Evolutionary conservation across 2,113 vertebrate genomes (phyloP), one percentile per base, ranked within the genome.

Genomic region (Rana temporaria): DNA sequence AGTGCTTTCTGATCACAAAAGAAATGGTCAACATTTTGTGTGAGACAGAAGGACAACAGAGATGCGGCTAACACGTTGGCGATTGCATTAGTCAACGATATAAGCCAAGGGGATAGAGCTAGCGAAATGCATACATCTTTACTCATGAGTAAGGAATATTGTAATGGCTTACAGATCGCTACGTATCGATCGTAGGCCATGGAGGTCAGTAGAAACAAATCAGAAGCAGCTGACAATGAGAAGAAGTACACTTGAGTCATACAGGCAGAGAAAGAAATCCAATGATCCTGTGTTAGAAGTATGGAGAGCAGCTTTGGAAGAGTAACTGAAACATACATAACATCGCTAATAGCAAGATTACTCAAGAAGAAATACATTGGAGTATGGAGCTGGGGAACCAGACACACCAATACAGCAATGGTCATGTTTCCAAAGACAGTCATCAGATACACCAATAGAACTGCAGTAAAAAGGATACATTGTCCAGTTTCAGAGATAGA

Each of bases 101-200:
- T 11, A 19, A 53, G 42, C 76, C 76, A 79, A 38, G 15, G 11
- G 19, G 2, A 12, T 1, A 12, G 4, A 22, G 56, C 56, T n/a
- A 79, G 1, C 12, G 65, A 4, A 8, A 12, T 12, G 56, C 52
- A 65, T 9, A 68, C 26, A 11, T 24, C 42, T 11, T 26, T 68
- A 22, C 11, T 79, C 42, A 79, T 52, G 6, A 53, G 19, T 16
- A 30, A 18, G 26, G 32, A 7, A 62, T 75, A 75, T 6, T 38
- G 26, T 6, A 75, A 26, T 5, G 72, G 26, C 1, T 20, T 75
- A 60, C 72, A 75, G 17, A 75, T 60, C 7, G 72, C 72, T 19
- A 75, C 56, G 19, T 75, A 75, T 6, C 72, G 55, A 16, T 75
- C 72, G 62, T 75, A 75, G n/a, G 76, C 19, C 76, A 79, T 79